Evolutionary conservation across 2,797 vertebrate species (phyloP), one percentile per base, ranked within the genome.

Genomic region (Yasuhikotakia modesta): DNA sequence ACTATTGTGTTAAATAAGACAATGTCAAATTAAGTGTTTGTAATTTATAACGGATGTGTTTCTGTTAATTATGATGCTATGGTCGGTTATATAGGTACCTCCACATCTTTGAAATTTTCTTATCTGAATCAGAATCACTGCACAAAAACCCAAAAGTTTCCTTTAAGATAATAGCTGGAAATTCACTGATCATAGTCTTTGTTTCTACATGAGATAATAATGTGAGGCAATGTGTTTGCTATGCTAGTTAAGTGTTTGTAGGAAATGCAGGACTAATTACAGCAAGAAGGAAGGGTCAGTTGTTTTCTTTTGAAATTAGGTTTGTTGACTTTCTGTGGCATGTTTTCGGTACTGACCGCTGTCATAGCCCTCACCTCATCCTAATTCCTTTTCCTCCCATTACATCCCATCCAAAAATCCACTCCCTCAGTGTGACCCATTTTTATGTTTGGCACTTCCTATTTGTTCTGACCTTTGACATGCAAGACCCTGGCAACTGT

Each of bases 391-490:
- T 74, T 78, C 84, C 84, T 73, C 63, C 70, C 53, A 55, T 69
- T 57, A 80, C 77, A 69, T 75, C 79, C 57, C 82, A 77, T 81
- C 78, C 67, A 5, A 60, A 72, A 73, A 80, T 22, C 70, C 50
- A 69, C 67, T 83, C 76, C 69, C 58, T 81, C 78, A 80, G 81
- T 80, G 45, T 68, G 63, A 75, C 69, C 82, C 85, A 82, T 82
- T 79, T 87, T 83, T 87, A 83, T 86, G 79, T 78, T 83, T 84
- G 79, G 82, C 86, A 88, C 85, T 92, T 92, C 90, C 91, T 91
- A 78, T 83, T 82, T 76, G 78, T 57, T 11, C 1, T 61, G 75
- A 90, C 88, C 90, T 91, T 53, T 87, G 84, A 88, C 88, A 83
- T 81, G 52, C 43, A 43, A 78, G 84, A 79, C 77, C 76, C 76